Evolutionary conservation across 2,888 invertebrate species (phyloP).

Genomic region (Drosophila incognita): DNA sequence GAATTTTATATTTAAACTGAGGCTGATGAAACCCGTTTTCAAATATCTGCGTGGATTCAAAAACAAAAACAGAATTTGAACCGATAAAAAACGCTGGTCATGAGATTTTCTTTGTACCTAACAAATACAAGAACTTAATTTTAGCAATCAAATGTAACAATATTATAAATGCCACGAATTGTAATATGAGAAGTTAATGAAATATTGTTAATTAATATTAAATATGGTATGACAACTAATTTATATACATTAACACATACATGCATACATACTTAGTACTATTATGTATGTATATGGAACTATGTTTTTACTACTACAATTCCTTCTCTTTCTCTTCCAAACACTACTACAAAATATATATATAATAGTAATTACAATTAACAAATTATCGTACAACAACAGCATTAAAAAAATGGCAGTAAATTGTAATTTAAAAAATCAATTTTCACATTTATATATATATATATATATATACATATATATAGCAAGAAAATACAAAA

Average conservation of each 20-base stretch:
- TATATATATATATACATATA: constrained; percentile 17
- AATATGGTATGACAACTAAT: constrained; percentile 59
- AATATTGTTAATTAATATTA: constrained; percentile 70
- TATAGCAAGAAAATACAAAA: constrained; percentile 21
- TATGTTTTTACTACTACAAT: constrained; percentile 51
- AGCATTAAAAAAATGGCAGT: constrained; percentile 47
- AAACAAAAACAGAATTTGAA: constrained; percentile 9
- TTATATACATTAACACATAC: constrained; percentile 49
- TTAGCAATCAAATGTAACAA: constrained; percentile 39
- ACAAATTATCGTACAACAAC: constrained; percentile 40
- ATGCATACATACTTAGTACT: constrained; percentile 33
- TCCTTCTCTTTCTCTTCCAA: constrained; percentile 62
- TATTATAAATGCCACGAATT: constrained; percentile 61
- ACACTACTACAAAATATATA: constrained; percentile 38
- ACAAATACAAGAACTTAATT: constrained; percentile 50
- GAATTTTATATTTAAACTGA: neutral
- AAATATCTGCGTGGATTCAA: neutral
- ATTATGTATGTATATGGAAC: constrained; percentile 27
- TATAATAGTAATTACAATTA: constrained; percentile 33
- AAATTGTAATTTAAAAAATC: constrained; percentile 38
- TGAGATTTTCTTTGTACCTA: constrained; percentile 72
- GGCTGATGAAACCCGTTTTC: neutral
- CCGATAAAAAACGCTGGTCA: constrained; percentile 53
- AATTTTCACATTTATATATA: constrained; percentile 60
- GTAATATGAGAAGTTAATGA: constrained; percentile 53